Base-by-base conservation (phyloP, 2,113 vertebrate species). In the Callipepla squamata region DNA sequence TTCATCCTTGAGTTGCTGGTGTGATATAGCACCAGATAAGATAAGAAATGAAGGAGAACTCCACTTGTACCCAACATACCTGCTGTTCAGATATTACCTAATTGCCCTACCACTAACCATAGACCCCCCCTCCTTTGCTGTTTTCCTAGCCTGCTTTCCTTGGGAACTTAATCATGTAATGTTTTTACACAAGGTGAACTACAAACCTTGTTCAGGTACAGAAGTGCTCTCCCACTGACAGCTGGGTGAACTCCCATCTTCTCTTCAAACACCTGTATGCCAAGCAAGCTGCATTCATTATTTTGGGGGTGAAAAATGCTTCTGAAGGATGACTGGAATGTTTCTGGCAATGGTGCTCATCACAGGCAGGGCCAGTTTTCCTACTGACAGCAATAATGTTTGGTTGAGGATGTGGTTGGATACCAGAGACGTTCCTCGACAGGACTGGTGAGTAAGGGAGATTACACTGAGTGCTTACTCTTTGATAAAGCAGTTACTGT, bases 261-360 rank as follows among this genome's bases (percentile, higher is more conserved):
- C 57, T 74, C 42, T 61, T 11, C 0, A 1, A 36, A 4, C 19
- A 20, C 25, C 6, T 6, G 3, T 13, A 14, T 47, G 19, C 1
- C 1, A 79, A 85, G 42, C 25, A 69, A 79, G 36, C 6, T 1
- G 21, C n/a, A 25, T n/a, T 53, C 36, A 36, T 47, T n/a, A 11
- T 38, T 85, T 50, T n/a, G 8, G 44, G 42, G 16, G 26, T 42
- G 4, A 30, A 80, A 77, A 88, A 75, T n/a, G 25, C 19, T 75
- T 58, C 36, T n/a, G 40, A 50, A 73, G 32, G 10, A 11, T 58
- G 18, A 34, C 7, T 57, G 1, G 0, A 0, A 0, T 17, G 23
- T 42, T 8, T 76, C 50, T 82, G 30, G n/a, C 55, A 14, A 14
- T 17, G 34, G 2, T 77, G 63, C 45, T n/a, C 42, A 18, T 9